Base-by-base conservation (phyloP, 2,888 invertebrate species). In the Perizoma affinitatum region DNA sequence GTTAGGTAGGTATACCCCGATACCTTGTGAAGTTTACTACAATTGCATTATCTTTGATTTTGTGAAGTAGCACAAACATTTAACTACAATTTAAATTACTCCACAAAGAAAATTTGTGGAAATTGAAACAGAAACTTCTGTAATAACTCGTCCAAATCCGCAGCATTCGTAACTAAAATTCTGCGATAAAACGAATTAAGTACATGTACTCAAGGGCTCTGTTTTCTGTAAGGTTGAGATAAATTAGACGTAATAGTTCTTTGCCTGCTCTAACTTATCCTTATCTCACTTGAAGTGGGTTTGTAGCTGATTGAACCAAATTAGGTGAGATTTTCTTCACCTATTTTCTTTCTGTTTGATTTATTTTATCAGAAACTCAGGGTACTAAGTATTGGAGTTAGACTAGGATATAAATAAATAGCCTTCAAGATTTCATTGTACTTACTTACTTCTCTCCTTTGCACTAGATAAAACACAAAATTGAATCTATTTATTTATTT, bases 241-340 rank as follows among this genome's bases (percentile, higher is more conserved):
- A 66, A 69, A 64, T 66, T 55, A 66, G 59, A 54, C 67, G 55
- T 67, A 66, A 69, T 66, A 61, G 62, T 63, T 63, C 64, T 66
- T 63, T 65, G 62, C 62, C 62, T 53, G 22, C 22, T 22, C 22
- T 22, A n/a, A 62, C 57, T 62, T 61, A 54, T 58, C 54, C 58
- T 61, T 65, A 60, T 60, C 58, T 61, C 51, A 57, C 44, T 58
- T 57, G 38, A 61, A 69, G 69, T 65, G 63, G 55, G 53, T 53
- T 64, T 54, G 47, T 60, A 50, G 40, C 11, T 61, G 57, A 65
- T 66, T 64, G 59, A 43, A 52, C 55, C 45, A 48, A 61, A 61
- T 61, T 65, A 58, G 36, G 45, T 47, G 22, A 59, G 48, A 62
- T 61, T 45, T 63, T 58, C 51, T 65, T 62, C 55, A 11, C 11